Evolutionary conservation across 1,140 invertebrate genomes (phyloP).

Genomic region (Panulirus ornatus): DNA sequence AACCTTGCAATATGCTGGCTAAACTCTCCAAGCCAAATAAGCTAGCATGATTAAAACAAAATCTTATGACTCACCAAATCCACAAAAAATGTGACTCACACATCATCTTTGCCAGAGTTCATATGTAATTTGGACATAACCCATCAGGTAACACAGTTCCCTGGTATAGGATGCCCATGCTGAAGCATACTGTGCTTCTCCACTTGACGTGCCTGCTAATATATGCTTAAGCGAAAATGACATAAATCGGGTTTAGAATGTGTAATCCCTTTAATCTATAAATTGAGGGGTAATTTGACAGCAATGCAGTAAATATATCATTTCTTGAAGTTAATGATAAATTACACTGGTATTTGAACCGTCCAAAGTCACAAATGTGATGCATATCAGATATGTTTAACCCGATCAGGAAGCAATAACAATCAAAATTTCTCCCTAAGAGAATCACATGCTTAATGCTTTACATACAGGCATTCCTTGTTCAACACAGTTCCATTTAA

Average conservation of each 20-base stretch:
- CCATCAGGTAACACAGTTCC: constrained; percentile 57
- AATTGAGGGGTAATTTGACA: neutral
- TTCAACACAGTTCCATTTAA: too few species aligned
- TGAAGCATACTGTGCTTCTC: constrained; percentile 46
- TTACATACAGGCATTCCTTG: too few species aligned
- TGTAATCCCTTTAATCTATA: neutral
- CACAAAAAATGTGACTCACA: neutral
- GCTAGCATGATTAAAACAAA: neutral
- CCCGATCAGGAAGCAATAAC: too few species aligned
- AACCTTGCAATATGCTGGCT: too few species aligned
- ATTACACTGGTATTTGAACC: too few species aligned
- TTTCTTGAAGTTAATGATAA: too few species aligned
- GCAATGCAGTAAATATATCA: neutral
- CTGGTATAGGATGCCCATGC: constrained; percentile 34
- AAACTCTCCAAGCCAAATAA: neutral
- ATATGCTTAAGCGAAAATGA: constrained; percentile 19
- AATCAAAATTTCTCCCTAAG: too few species aligned
- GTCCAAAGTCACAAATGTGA: too few species aligned
- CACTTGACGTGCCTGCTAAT: constrained; percentile 24
- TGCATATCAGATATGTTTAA: too few species aligned
- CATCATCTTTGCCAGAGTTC: constrained; percentile 37
- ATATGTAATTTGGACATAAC: constrained; percentile 51
- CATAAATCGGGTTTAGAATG: neutral
- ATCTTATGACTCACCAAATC: neutral
- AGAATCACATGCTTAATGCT: too few species aligned